Percentiles rank a stretch among this genome's conserved stretches.
Conservation (phyloP, 2,888 invertebrate genomes). For the Nesidiocoris tenuis region DNA sequence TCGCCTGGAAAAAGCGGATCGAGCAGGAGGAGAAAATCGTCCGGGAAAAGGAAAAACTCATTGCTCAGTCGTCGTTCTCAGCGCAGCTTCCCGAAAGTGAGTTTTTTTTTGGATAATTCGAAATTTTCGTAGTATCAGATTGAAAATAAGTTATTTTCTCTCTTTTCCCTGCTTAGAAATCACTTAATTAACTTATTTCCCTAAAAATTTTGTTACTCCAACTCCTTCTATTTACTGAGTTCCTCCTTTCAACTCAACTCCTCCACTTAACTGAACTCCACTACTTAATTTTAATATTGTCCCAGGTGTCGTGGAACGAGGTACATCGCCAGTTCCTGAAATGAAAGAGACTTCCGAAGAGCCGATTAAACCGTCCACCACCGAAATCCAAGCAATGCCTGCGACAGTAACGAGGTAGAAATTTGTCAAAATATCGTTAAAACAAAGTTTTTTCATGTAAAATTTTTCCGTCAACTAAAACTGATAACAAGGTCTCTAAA, state of each 20-base stretch:
- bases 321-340: slow-evolving; percentile 27
- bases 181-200: too few species aligned
- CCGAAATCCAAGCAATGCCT: neutral
- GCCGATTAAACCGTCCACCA: neutral
- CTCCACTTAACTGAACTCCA: too few species aligned
- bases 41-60: slow-evolving; percentile 55
- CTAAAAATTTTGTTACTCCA: too few species aligned
- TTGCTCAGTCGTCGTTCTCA: slow-evolving; percentile 22
- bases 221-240: too few species aligned
- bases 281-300: neutral
- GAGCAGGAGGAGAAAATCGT: slow-evolving; percentile 60
- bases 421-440: too few species aligned
- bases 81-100: slow-evolving; percentile 25
- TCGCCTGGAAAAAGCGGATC: slow-evolving; percentile 60
- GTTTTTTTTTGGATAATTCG: neutral
- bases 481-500: too few species aligned
- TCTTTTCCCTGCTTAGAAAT: too few species aligned
- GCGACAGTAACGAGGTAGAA: neutral
- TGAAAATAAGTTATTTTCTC: neutral
- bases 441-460: too few species aligned
- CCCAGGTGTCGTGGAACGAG: slow-evolving; percentile 17
- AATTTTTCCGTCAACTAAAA: too few species aligned
- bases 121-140: too few species aligned
- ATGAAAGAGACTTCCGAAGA: slow-evolving; percentile 8
- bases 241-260: too few species aligned